These are phyloP conservation scores for Phenganax stokvisi DNA, from an alignment of 92 coral and sea anemone species.

Conservation along the genomic window DNA sequence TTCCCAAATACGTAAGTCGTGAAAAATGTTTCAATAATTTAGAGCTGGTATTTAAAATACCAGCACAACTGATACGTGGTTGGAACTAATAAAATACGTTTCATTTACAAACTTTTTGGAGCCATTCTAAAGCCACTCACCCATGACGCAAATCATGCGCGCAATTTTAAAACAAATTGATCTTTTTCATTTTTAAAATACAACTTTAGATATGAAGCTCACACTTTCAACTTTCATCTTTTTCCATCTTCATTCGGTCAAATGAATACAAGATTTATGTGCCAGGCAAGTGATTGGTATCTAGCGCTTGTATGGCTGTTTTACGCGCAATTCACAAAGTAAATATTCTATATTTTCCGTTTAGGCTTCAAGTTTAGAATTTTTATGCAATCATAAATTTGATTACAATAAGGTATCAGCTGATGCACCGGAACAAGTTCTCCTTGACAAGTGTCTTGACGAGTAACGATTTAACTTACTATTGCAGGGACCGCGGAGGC, in stretches of 20 bases:
- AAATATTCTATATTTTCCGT: slow-evolving; percentile 9
- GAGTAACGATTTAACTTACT: too few species aligned
- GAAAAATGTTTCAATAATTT: neutral
- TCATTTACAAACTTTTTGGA: too few species aligned
- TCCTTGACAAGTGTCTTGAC: neutral
- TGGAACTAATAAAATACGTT: too few species aligned
- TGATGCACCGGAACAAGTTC: neutral
- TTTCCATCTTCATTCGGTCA: slow-evolving; percentile 86
- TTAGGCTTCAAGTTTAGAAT: slow-evolving; percentile 89
- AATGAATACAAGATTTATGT: slow-evolving; percentile 68
- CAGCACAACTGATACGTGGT: too few species aligned
- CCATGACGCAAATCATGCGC: neutral
- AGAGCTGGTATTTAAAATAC: too few species aligned
- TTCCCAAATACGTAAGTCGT: slow-evolving; percentile 53
- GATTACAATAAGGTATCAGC: slow-evolving; percentile 80
- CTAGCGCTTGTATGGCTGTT: neutral
- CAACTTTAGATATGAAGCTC: slow-evolving; percentile 65
- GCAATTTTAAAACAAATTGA: neutral
- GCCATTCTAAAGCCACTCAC: too few species aligned
- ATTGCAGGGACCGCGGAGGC: too few species aligned
- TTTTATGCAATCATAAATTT: slow-evolving; percentile 74
- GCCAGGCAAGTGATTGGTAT: slow-evolving; percentile 60
- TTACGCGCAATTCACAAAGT: neutral
- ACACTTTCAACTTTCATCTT: slow-evolving; percentile 69
- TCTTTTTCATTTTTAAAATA: neutral